Percentiles rank a stretch among this genome's conserved stretches.
These are phyloP conservation scores for Colostygia pectinataria DNA, from an alignment of 2,888 invertebrate genomes.

Conservation along the genomic window DNA sequence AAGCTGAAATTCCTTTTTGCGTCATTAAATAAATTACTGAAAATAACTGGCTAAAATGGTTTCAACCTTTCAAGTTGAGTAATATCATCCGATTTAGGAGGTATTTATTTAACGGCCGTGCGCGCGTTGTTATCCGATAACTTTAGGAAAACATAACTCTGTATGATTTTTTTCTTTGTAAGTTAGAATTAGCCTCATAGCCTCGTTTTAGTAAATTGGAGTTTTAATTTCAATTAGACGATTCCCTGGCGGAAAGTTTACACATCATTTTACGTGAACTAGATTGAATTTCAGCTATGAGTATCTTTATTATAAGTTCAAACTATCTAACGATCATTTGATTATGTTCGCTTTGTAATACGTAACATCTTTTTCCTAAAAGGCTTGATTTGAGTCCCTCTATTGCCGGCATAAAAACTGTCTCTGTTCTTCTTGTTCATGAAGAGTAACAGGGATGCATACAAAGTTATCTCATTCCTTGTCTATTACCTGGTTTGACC, in stretches of 20 bases:
- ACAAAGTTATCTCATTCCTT: neutral
- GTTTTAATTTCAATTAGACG: slow-evolving; percentile 19
- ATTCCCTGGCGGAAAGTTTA: slow-evolving; percentile 22
- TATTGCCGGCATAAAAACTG: too few species aligned
- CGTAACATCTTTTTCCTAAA: too few species aligned
- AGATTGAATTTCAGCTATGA: slow-evolving; percentile 2
- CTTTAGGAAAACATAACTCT: slow-evolving; percentile 5
- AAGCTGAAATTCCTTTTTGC: slow-evolving; percentile 3
- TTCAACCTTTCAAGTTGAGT: slow-evolving; percentile 18
- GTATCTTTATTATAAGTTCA: too few species aligned
- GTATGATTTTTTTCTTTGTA: slow-evolving; percentile 19
- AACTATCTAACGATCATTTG: too few species aligned
- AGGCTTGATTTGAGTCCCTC: too few species aligned
- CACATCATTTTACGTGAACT: slow-evolving; percentile 13
- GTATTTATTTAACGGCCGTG: slow-evolving; percentile 19
- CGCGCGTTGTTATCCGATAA: slow-evolving; percentile 11
- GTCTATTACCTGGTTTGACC: neutral
- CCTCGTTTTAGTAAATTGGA: slow-evolving; percentile 14
- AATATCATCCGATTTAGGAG: slow-evolving; percentile 23
- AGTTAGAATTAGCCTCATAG: slow-evolving; percentile 20
- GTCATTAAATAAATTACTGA: slow-evolving; percentile 2
- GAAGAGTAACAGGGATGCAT: too few species aligned
- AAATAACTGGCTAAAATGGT: slow-evolving; percentile 10
- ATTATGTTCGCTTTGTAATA: neutral
- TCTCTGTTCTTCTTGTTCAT: too few species aligned